Evolutionary conservation across 1,140 invertebrate genomes (phyloP), one percentile per base, ranked within the genome.

Genomic region (Drosophila kanapiae): DNA sequence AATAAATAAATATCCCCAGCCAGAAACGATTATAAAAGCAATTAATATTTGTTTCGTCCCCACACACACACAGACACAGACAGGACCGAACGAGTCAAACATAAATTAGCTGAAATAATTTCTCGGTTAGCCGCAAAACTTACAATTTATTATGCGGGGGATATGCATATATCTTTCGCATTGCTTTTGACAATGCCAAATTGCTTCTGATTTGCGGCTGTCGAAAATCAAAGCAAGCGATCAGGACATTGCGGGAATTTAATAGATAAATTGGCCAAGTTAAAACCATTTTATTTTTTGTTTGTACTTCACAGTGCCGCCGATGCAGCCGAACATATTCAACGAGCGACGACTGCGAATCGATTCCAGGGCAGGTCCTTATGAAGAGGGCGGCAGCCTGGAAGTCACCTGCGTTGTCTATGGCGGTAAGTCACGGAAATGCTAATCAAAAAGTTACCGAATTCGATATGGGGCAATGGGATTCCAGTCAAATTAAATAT

Each of bases 371-470:
- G 96, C 97, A 37, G 97, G 97, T 51, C 97, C 97, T 49, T 98
- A 97, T 93, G 95, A 96, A 83, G 97, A 98, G 93, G 97, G 96
- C 18, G 95, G 96, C 13, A 95, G 96, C 65, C 95, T 98, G 93
- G 95, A 95, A 91, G 94, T 98, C 59, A 96, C 95, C 71, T 98
- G 97, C 93, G 95, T 96, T 64, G 97, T 97, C 40, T 95, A 94
- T 42, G 97, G 97, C 92, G 97, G 97, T 98, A 94, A 95, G 95
- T 94, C 63, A 47, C 31, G 13, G 45, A 38, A 53, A 49, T 59
- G 37, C 29, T 58, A 45, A 64, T 47, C 33, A 59, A 37, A 43
- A 58, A 40, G n/a, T 18, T 18, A 8, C 6, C 27, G 0, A 42
- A 33, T 14, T 42, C 18, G 23, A 18, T n/a, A 23, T 10, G 18